Evolutionary conservation across 37 sponge, comb jelly and placozoan species (phyloP), one percentile per base, ranked within the genome.

Genomic region (Haliclona indistincta): DNA sequence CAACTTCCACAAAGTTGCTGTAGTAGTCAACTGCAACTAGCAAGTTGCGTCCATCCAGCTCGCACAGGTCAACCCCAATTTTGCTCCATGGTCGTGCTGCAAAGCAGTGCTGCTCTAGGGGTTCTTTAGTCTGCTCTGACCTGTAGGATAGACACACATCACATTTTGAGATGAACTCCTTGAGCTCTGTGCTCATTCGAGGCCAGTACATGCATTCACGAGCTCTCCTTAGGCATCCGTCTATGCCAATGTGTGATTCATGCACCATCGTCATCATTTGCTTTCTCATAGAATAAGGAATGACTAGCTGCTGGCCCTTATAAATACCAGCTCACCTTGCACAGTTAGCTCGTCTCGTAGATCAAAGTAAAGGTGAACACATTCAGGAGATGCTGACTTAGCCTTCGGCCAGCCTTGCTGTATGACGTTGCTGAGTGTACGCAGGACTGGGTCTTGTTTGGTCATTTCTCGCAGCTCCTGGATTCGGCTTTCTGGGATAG

Each of bases 1-100:
- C 83, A 3, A 82, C 83, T 32, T 75, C 84, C 37, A 83, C 67
- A 39, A 68, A 83, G 39, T 74, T 74, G 60, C 76, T 75, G 40
- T 66, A 74, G 68, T 73, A 82, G 53, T 83, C 76, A 42, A 33
- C 20, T 54, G 67, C 69, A 0, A 83, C 76, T 13, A 83, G 63
- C n/a, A 75, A 41, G 0, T 54, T 74, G 4, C 67, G 56, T 15
- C 84, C 76, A 58, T 54, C 3, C 30, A 73, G 20, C 0, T 83
- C 76, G 60, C 75, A 83, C 26, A 83, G 84, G 63, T 83, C 76
- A 23, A 62, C 61, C 5, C 77, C 77, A 3, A 84, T 63, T 38
- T 84, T 84, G 1, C 38, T 22, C 82, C 82, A 82, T 33, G 82
- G 82, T 3, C 75, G 23, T 8, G 68, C 56, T 1, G 67, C 43